Percentiles rank a stretch among this genome's conserved stretches.
Evolutionary conservation across 2,113 vertebrate species (phyloP).

Genomic region (Lagopus muta): DNA sequence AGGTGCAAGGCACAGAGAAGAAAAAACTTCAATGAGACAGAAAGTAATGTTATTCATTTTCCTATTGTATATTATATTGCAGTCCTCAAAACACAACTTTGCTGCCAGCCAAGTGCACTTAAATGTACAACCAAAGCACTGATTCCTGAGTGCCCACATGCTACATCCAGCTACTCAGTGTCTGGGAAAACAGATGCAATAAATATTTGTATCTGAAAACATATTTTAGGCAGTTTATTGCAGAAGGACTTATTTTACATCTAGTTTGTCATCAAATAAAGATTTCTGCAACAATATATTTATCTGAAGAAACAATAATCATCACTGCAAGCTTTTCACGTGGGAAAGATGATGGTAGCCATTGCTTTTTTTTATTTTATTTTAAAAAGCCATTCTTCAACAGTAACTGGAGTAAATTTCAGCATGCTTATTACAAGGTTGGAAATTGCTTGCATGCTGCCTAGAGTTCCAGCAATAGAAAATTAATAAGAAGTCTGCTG

Average conservation of each 20-base stretch:
- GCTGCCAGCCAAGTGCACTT: neutral
- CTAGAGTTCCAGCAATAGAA: neutral
- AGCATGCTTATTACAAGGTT: neutral
- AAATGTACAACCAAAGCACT: neutral
- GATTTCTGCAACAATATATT: neutral
- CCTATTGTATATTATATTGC: neutral
- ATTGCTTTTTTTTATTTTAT: neutral
- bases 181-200: neutral
- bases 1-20: neutral
- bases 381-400: neutral
- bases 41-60: neutral
- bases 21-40: neutral
- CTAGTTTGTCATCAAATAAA: neutral
- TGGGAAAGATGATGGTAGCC: neutral
- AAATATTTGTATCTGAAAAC: neutral
- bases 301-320: neutral
- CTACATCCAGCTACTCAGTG: neutral
- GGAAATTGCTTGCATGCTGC: neutral
- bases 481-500: neutral
- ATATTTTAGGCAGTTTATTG: neutral
- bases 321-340: neutral
- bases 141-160: fast-evolving
- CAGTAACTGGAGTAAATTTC: neutral
- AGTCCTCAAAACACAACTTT: neutral
- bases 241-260: neutral